Percentiles rank a stretch among this genome's conserved stretches.
phyloP scores from a whole-genome alignment of 2,113 vertebrate species.

The Candoia aspera region DNA sequence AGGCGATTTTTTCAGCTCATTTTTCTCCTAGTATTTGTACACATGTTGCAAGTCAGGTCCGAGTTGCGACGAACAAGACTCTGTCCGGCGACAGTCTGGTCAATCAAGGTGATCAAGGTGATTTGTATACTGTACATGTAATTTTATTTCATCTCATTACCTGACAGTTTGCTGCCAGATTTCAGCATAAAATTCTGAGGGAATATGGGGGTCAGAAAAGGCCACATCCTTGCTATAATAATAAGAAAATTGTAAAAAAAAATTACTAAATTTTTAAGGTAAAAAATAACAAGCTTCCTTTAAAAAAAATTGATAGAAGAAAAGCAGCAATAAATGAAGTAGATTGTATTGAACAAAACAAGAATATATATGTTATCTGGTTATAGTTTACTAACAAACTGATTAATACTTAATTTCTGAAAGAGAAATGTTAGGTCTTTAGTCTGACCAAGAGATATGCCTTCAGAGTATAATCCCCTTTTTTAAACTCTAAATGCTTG shows the following conservation, averaged over 20 bases:
- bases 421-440: not conserved
- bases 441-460: not conserved
- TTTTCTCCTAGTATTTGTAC: no score
- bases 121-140: no score
- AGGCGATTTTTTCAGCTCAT: no score
- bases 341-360: not conserved
- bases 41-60: no score
- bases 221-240: not conserved
- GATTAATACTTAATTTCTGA: not conserved
- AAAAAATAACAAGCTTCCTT: not conserved
- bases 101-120: no score
- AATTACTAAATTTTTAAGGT: not conserved
- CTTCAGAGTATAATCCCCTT: not conserved
- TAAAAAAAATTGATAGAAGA: not conserved
- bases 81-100: no score
- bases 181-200: not conserved
- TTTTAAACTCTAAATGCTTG: not conserved
- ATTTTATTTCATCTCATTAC: no score
- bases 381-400: not conserved
- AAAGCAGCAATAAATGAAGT: not conserved
- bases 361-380: not conserved
- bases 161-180: not conserved
- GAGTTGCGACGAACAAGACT: no score
- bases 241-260: not conserved
- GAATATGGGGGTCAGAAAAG: not conserved